phyloP scores from a whole-genome alignment of 2,797 vertebrate genomes.

The Aplochiton taeniatus region DNA sequence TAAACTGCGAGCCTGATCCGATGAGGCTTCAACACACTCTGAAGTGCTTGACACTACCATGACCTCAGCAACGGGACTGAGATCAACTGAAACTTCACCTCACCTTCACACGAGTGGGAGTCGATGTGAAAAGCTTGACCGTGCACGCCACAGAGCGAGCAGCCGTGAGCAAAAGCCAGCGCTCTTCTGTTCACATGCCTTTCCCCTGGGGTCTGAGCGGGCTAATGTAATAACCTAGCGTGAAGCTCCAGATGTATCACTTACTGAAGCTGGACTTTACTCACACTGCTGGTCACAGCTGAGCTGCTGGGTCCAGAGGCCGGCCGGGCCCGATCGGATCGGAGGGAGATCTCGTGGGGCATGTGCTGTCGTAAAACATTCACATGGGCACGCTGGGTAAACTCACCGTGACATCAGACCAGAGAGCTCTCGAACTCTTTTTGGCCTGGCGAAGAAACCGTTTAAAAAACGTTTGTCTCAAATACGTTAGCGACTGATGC shows the following conservation, averaged over 20 bases:
- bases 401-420: background rate
- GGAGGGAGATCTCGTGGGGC: conserved; percentile 4
- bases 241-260: conserved; percentile 34
- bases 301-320: conserved; percentile 1
- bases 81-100: conserved; percentile 27
- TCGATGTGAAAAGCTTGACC: conserved; percentile 58
- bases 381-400: conserved; percentile 18
- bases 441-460: background rate
- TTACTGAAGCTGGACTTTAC: conserved; percentile 31
- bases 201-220: conserved; percentile 12
- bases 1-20: conserved; percentile 2
- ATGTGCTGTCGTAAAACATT: conserved; percentile 26
- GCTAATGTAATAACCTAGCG: conserved; percentile 25
- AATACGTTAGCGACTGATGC: no score
- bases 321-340: background rate
- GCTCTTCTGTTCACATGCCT: conserved; percentile 6
- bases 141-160: conserved; percentile 4
- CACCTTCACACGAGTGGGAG: conserved; percentile 39
- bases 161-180: conserved; percentile 21
- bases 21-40: conserved; percentile 18
- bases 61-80: conserved; percentile 36
- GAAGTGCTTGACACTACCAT: conserved; percentile 23
- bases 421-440: background rate
- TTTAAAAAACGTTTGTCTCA: no score
- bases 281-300: conserved; percentile 30